Percentiles rank a stretch among this genome's conserved stretches.
phyloP scores from a whole-genome alignment of 2,888 invertebrate genomes.

The Oligia fasciuncula region DNA sequence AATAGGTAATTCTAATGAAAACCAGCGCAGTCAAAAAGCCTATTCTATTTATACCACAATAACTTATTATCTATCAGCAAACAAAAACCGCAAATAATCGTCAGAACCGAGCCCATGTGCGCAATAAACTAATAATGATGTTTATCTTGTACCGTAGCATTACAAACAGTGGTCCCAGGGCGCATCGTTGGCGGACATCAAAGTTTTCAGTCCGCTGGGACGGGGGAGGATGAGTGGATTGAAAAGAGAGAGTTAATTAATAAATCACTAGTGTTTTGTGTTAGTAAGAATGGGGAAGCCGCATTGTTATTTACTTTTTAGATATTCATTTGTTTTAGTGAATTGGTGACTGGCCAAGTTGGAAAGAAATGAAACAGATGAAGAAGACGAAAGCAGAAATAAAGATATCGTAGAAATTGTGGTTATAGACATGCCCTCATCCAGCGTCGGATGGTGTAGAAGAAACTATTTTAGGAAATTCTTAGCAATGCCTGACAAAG shows the following conservation, averaged over 20 bases:
- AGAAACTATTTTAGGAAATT: background rate
- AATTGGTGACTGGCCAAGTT: background rate
- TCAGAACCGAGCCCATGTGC: conserved; percentile 59
- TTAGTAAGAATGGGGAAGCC: background rate
- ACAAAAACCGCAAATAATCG: conserved; percentile 58
- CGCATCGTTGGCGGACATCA: conserved; percentile 79
- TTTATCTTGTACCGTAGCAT: conserved; percentile 73
- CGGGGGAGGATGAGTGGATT: conserved; percentile 55
- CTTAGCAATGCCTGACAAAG: background rate
- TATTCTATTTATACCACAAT: background rate
- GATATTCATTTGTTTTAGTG: background rate
- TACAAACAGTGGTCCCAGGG: conserved; percentile 70
- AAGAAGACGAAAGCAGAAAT: background rate
- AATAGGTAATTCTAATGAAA: background rate
- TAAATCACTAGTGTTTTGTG: conserved; percentile 57
- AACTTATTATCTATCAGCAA: background rate
- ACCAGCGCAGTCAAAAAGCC: background rate
- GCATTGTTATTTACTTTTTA: conserved; percentile 14
- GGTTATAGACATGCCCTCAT: background rate
- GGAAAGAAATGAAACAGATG: background rate
- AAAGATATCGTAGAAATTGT: background rate
- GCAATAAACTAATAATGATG: conserved; percentile 86
- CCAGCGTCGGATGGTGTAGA: background rate
- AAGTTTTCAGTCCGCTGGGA: conserved; percentile 70
- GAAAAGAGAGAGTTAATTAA: conserved; percentile 64